phyloP scores from a whole-genome alignment of 2,113 vertebrate genomes.

The Sinocyclocheilus rhinocerous region DNA sequence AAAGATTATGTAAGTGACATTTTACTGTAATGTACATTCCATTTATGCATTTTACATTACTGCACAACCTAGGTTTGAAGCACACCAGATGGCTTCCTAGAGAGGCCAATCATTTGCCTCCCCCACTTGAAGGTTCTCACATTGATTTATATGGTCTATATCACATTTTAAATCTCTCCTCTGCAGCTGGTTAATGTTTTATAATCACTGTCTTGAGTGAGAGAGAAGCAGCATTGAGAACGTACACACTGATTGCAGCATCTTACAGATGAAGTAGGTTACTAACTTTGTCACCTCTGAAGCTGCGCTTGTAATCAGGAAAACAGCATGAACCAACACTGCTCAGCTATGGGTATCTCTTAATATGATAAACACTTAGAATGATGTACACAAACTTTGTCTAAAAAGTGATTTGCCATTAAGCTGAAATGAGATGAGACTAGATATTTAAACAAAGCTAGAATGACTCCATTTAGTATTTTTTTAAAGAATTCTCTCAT shows the following conservation, averaged over 20 bases:
- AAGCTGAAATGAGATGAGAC: not conserved
- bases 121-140: slow-evolving; percentile 18
- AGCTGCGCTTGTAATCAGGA: slow-evolving; percentile 29
- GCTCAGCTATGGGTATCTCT: not conserved
- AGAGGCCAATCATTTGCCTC: slow-evolving; percentile 23
- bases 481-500: not conserved
- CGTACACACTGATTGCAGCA: slow-evolving; percentile 9
- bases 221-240: slow-evolving; percentile 2
- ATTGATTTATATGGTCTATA: slow-evolving; percentile 40
- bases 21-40: not conserved
- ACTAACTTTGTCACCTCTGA: slow-evolving; percentile 26
- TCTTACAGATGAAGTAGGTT: slow-evolving; percentile 19
- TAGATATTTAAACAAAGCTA: not conserved
- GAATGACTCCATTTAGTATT: not conserved
- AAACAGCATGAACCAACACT: not conserved
- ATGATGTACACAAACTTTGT: not conserved
- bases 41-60: slow-evolving; percentile 9
- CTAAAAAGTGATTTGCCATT: not conserved
- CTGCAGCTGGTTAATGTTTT: slow-evolving; percentile 25
- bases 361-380: slow-evolving; percentile 21
- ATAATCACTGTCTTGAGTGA: slow-evolving; percentile 38
- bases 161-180: slow-evolving; percentile 38
- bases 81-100: slow-evolving; percentile 36
- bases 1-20: slow-evolving; percentile 10
- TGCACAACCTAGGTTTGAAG: slow-evolving; percentile 28